phyloP scores from a whole-genome alignment of 2,888 invertebrate genomes.

The Calameuta pallipes region DNA sequence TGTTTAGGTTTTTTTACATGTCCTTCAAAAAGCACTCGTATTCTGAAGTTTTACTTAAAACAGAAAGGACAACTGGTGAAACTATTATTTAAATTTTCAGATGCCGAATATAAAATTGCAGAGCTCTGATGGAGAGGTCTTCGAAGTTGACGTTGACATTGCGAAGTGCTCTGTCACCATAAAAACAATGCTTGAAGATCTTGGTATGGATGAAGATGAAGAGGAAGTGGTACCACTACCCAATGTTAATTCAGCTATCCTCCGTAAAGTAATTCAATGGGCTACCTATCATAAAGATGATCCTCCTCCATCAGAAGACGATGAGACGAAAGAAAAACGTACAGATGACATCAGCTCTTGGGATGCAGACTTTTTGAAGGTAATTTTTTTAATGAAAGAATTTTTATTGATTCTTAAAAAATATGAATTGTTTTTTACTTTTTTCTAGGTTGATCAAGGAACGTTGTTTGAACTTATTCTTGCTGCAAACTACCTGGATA shows the following conservation, averaged over 20 bases:
- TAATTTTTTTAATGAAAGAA: conserved; percentile 18
- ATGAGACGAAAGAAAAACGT: conserved; percentile 97
- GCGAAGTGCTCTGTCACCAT: conserved; percentile 98
- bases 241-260: conserved; percentile 96
- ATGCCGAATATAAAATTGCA: conserved; percentile 96
- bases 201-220: conserved; percentile 91
- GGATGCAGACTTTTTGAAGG: conserved; percentile 98
- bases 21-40: too few relatives aligned
- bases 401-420: background rate
- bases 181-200: conserved; percentile 97
- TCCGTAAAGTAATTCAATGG: conserved; percentile 95
- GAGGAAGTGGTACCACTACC: conserved; percentile 96
- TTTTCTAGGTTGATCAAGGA: conserved; percentile 85
- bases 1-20: too few relatives aligned
- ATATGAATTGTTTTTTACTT: conserved; percentile 12
- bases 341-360: conserved; percentile 99
- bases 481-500: conserved; percentile 97
- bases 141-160: conserved; percentile 96
- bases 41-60: too few relatives aligned
- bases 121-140: conserved; percentile 94
- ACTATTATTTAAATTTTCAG: conserved; percentile 60
- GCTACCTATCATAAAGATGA: conserved; percentile 96
- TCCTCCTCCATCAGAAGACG: conserved; percentile 95
- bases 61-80: background rate
- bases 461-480: conserved; percentile 96